A percentile compares a stretch with the other conserved stretches of the same genome.
Evolutionary conservation across 2,113 vertebrate genomes (phyloP).

Genomic region (Xyrauchen texanus): DNA sequence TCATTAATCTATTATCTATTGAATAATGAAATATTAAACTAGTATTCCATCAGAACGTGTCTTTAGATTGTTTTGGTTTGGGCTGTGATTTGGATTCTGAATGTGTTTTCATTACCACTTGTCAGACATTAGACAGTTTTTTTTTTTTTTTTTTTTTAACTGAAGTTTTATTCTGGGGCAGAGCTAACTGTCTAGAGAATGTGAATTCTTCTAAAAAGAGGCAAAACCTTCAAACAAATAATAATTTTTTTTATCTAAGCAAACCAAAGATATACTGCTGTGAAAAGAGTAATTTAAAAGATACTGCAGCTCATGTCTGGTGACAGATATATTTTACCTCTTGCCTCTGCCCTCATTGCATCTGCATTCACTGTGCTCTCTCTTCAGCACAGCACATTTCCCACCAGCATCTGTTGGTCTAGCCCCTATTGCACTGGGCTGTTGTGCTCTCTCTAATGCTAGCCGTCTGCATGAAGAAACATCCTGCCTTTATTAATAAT

Average conservation of each 20-base stretch:
- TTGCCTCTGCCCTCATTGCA: neutral
- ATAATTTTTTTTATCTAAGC: too few species aligned
- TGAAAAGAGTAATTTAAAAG: constrained; percentile 7
- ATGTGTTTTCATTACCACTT: neutral
- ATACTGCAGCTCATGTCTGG: constrained; percentile 34
- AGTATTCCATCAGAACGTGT: constrained; percentile 9
- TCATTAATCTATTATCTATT: constrained; percentile 25
- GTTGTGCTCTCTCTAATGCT: constrained; percentile 20
- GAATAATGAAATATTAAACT: constrained; percentile 32
- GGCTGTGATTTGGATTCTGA: neutral
- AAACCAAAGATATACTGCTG: neutral
- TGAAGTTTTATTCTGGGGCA: neutral
- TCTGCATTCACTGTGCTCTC: constrained; percentile 11
- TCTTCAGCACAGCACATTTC: constrained; percentile 25
- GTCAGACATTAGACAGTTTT: too few species aligned
- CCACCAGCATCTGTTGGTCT: constrained; percentile 25
- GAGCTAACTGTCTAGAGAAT: neutral
- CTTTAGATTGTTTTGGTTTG: neutral
- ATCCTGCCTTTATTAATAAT: constrained; percentile 37
- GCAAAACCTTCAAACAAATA: neutral
- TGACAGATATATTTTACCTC: constrained; percentile 48
- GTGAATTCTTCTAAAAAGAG: neutral
- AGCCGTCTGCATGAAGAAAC: constrained; percentile 24
- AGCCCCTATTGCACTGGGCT: neutral
- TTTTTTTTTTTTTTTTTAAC: neutral